Conservation (phyloP, 2,888 invertebrate species). For the Cantharis rufa region DNA sequence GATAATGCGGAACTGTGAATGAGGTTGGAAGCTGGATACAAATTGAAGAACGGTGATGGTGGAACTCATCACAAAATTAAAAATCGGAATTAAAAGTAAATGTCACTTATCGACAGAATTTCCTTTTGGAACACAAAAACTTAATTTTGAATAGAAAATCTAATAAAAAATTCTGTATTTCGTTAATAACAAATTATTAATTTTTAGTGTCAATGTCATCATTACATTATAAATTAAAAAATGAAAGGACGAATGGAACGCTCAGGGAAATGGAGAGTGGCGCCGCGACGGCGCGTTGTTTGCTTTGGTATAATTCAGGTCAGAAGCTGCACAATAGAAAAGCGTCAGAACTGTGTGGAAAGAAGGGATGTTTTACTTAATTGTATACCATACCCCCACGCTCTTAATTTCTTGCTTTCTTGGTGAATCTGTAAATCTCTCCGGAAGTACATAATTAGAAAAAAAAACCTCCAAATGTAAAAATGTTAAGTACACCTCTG, state of each 20-base stretch:
- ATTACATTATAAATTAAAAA: background rate
- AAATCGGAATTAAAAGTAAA: background rate
- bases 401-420: background rate
- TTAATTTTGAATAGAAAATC: background rate
- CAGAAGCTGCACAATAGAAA: conserved; percentile 33
- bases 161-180: background rate
- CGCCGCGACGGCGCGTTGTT: conserved; percentile 35
- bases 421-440: background rate
- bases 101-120: background rate
- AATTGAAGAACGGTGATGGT: conserved; percentile 3
- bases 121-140: background rate
- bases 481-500: background rate
- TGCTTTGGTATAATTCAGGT: conserved; percentile 34
- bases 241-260: conserved; percentile 7
- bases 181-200: background rate
- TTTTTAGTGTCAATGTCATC: conserved; percentile 1
- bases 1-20: conserved; percentile 35
- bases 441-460: background rate
- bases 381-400: background rate
- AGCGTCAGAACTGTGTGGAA: conserved; percentile 14
- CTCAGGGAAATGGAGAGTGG: conserved; percentile 28
- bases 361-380: conserved; percentile 11
- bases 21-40: conserved; percentile 33
- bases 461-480: background rate
- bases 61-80: conserved; percentile 1